A percentile compares a stretch with the other conserved stretches of the same genome.
Conservation (phyloP, 2,113 vertebrate species). For the Poecile atricapillus region DNA sequence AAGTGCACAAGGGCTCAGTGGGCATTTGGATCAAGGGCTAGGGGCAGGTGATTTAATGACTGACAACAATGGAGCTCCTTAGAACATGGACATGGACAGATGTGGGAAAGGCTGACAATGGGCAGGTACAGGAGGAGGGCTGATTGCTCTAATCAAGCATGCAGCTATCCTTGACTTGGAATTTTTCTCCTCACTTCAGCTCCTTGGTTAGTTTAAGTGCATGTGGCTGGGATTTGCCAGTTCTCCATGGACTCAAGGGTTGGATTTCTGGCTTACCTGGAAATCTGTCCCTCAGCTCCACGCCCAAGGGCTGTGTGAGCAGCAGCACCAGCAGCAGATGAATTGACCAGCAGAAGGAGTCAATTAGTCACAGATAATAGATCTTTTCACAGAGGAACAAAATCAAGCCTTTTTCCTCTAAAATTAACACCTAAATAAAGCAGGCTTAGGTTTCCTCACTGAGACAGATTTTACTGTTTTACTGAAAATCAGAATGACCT, state of each 20-base stretch:
- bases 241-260: background rate
- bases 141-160: background rate
- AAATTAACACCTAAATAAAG: background rate
- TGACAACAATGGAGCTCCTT: background rate
- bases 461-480: background rate
- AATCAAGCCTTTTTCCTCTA: background rate
- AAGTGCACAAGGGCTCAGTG: background rate
- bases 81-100: background rate
- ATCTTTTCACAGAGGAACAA: background rate
- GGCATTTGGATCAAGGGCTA: slow-evolving; percentile 17
- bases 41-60: background rate
- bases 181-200: background rate
- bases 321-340: background rate
- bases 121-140: background rate
- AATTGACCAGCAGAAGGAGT: background rate
- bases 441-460: background rate
- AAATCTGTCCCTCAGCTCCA: background rate
- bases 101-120: background rate
- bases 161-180: background rate
- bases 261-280: background rate
- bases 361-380: background rate
- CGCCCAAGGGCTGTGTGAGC: background rate
- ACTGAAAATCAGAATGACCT: background rate
- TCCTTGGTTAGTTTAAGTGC: background rate
- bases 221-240: background rate